Conservation (phyloP, 2,797 vertebrate genomes). For the Gila robusta region DNA sequence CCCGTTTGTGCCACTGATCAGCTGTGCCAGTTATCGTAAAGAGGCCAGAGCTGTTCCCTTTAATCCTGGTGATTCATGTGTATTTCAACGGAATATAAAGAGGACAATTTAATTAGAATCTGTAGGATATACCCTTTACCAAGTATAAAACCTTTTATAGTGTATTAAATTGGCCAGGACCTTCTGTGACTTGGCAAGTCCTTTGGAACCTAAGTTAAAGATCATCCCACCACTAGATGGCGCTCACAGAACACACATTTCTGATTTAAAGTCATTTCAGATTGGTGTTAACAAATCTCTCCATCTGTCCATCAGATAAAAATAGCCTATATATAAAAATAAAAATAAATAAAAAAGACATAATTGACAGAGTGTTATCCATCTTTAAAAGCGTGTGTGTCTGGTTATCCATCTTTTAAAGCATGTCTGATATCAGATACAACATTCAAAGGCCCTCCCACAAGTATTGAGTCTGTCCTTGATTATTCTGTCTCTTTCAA, state of each 20-base stretch:
- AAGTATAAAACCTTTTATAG: constrained; percentile 33
- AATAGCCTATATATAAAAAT: background rate
- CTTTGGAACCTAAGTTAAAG: background rate
- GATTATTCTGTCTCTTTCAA: constrained; percentile 25
- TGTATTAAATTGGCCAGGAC: constrained; percentile 31
- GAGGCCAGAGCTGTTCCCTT: constrained; percentile 15
- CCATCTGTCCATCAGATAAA: background rate
- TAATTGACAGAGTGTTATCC: background rate
- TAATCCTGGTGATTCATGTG: constrained; percentile 35
- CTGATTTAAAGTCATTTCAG: background rate
- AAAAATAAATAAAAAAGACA: background rate
- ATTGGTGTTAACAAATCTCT: background rate
- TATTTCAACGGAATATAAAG: constrained; percentile 45
- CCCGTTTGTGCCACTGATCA: constrained; percentile 36
- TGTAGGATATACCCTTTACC: constrained; percentile 38
- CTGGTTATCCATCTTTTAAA: constrained; percentile 12
- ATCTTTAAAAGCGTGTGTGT: background rate
- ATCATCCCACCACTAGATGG: constrained; percentile 55
- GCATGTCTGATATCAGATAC: constrained; percentile 3
- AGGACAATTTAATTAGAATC: constrained; percentile 35
- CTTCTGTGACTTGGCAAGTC: constrained; percentile 6
- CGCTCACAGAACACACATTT: constrained; percentile 29
- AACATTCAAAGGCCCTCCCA: background rate
- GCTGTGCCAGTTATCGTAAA: constrained; percentile 42
- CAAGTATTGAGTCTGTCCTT: background rate